Conservation (phyloP, 2,113 vertebrate species). For the Columba janthina region DNA sequence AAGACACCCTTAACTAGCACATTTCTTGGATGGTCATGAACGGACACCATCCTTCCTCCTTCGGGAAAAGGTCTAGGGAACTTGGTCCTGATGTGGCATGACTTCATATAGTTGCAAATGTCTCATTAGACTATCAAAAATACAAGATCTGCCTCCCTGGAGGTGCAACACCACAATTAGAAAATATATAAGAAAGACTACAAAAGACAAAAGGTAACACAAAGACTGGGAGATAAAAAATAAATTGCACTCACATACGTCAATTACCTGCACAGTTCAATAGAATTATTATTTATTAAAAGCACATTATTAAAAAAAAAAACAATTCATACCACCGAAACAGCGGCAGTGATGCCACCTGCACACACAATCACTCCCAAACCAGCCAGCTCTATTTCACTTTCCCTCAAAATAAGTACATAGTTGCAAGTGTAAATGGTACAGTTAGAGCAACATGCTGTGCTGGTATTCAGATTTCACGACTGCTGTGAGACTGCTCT, state of each 20-base stretch:
- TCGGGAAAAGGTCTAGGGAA: background rate
- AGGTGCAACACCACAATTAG: background rate
- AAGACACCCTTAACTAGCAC: background rate
- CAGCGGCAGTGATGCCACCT: background rate
- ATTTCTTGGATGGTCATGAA: background rate
- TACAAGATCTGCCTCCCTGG: background rate
- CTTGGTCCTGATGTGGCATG: rapidly evolving
- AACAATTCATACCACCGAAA: background rate
- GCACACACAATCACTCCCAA: rapidly evolving
- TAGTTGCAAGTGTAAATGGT: background rate
- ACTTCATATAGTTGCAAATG: background rate
- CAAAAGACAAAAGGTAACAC: background rate
- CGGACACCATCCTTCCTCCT: background rate
- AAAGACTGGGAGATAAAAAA: background rate
- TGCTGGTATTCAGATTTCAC: background rate
- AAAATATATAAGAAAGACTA: background rate
- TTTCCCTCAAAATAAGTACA: background rate
- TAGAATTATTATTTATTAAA: background rate
- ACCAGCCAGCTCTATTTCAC: background rate
- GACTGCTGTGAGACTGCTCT: background rate
- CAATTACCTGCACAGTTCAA: background rate
- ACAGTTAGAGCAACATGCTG: rapidly evolving
- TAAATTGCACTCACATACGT: background rate
- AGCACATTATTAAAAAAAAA: background rate
- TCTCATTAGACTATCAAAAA: background rate